These are phyloP conservation scores for Euthynnus affinis DNA, from an alignment of 2,797 vertebrate species.

Conservation along the genomic window DNA sequence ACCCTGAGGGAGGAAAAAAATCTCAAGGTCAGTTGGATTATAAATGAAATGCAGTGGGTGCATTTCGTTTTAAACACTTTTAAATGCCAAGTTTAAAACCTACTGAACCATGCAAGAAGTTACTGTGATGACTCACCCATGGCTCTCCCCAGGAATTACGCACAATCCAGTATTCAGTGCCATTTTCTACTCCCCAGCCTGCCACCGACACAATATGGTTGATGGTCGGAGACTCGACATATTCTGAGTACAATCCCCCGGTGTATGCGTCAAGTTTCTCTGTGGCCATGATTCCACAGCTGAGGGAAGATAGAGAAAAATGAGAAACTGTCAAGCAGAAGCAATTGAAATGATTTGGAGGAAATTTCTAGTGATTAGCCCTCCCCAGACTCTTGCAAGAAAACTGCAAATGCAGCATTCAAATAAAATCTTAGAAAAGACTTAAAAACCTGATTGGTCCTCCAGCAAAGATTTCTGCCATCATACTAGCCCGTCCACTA, in stretches of 20 bases:
- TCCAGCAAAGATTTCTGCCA: slow-evolving; percentile 90
- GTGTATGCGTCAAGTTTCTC: slow-evolving; percentile 90
- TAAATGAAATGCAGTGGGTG: slow-evolving; percentile 5
- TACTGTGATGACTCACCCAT: slow-evolving; percentile 87
- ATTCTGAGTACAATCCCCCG: slow-evolving; percentile 92
- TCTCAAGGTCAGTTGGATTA: slow-evolving; percentile 13
- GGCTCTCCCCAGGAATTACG: slow-evolving; percentile 99
- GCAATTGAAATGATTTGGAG: neutral
- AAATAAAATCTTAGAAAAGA: neutral
- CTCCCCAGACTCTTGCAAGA: neutral
- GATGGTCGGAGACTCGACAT: slow-evolving; percentile 71
- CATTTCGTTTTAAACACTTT: slow-evolving; percentile 20
- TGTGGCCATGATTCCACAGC: slow-evolving; percentile 92
- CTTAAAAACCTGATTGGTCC: slow-evolving; percentile 90
- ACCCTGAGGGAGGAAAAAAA: slow-evolving; percentile 79
- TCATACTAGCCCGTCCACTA: slow-evolving; percentile 90
- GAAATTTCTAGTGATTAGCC: neutral
- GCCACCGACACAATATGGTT: slow-evolving; percentile 96
- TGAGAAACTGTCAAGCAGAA: neutral
- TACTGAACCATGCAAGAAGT: slow-evolving; percentile 1
- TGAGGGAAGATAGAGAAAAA: slow-evolving; percentile 16
- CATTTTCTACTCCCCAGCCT: slow-evolving; percentile 92
- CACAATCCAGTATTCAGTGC: slow-evolving; percentile 94
- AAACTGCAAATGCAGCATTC: neutral
- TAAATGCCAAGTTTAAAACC: slow-evolving; percentile 39